Conservation (phyloP, 1,140 invertebrate genomes). For the Oryctes rhinoceros region DNA sequence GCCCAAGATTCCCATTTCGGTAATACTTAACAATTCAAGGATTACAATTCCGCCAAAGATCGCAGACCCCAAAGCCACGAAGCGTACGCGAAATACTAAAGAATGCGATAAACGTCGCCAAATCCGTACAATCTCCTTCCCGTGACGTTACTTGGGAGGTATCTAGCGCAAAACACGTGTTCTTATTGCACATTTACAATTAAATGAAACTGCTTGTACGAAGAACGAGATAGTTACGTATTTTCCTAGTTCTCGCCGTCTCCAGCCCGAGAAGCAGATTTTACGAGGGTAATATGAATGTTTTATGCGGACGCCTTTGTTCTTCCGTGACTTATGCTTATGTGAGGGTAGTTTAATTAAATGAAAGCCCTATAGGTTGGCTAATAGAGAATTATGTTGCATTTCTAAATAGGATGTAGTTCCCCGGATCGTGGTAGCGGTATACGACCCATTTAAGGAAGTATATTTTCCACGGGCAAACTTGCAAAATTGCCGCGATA, state of each 20-base stretch:
- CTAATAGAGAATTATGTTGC: slow-evolving; percentile 16
- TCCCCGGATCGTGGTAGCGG: background rate
- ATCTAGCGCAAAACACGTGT: slow-evolving; percentile 4
- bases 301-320: slow-evolving; percentile 13
- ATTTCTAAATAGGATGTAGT: background rate
- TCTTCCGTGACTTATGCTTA: slow-evolving; percentile 2
- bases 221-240: background rate
- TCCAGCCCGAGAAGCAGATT: background rate
- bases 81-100: background rate
- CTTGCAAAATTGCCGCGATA: too few relatives aligned
- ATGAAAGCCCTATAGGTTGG: background rate
- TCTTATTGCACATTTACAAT: slow-evolving; percentile 10
- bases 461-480: too few relatives aligned
- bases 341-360: slow-evolving; percentile 15
- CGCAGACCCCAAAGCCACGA: too few relatives aligned
- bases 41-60: too few relatives aligned
- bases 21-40: too few relatives aligned
- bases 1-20: too few relatives aligned
- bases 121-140: background rate
- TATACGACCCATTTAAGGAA: too few relatives aligned
- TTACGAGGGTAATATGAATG: slow-evolving; percentile 11
- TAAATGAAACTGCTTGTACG: slow-evolving; percentile 13
- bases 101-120: slow-evolving; percentile 1
- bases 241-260: background rate
- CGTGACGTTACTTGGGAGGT: background rate